These are phyloP conservation scores for Lacerta bilineata DNA, from an alignment of 2,797 vertebrate species.

Conservation along the genomic window DNA sequence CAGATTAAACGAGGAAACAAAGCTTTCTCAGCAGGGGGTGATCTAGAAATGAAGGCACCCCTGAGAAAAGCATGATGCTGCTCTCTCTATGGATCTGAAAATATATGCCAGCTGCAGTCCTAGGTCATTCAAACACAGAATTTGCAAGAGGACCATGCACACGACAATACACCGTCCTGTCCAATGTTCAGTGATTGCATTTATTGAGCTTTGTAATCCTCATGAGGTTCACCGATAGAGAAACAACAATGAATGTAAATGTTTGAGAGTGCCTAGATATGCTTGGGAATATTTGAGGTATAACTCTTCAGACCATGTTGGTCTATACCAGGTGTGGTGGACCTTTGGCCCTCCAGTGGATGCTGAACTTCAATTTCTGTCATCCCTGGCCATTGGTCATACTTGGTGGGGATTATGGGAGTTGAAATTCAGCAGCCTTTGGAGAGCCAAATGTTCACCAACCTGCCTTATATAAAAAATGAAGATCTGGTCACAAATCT, in stretches of 20 bases:
- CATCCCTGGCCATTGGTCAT: too few species aligned
- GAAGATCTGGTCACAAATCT: too few species aligned
- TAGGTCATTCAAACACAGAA: neutral
- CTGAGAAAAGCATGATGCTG: slow-evolving; percentile 1
- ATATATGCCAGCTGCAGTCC: neutral
- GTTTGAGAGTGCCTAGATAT: neutral
- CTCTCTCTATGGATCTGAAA: neutral
- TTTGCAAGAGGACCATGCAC: neutral
- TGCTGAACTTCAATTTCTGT: too few species aligned
- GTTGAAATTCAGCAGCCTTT: too few species aligned
- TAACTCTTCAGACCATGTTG: neutral
- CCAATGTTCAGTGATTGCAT: neutral
- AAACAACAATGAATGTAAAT: neutral
- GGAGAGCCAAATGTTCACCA: too few species aligned
- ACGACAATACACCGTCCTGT: neutral
- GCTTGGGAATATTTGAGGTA: neutral
- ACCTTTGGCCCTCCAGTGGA: too few species aligned
- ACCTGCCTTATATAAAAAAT: too few species aligned
- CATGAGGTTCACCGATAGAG: neutral
- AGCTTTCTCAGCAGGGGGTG: slow-evolving; percentile 28
- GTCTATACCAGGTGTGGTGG: neutral
- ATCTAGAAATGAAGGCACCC: slow-evolving; percentile 14
- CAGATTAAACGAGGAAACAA: slow-evolving; percentile 45
- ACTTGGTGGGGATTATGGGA: too few species aligned
- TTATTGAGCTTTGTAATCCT: slow-evolving; percentile 2